Conservation (phyloP, 2,113 vertebrate genomes). For the Colossoma macropomum region DNA sequence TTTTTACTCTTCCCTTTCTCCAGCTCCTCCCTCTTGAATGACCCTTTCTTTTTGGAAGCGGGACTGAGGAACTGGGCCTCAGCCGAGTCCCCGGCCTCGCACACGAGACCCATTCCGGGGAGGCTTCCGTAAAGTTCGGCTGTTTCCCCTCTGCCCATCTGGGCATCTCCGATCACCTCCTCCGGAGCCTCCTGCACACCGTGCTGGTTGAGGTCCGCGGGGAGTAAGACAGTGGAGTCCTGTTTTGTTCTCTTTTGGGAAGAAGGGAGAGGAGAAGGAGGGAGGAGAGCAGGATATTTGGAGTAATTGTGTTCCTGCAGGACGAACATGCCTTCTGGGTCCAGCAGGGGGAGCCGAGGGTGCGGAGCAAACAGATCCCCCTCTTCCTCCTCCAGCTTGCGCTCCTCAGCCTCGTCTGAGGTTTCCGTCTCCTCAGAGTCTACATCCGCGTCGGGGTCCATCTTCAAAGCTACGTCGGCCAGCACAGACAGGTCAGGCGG, state of each 20-base stretch:
- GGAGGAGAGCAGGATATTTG: conserved; percentile 68
- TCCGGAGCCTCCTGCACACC: conserved; percentile 80
- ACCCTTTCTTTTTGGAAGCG: conserved; percentile 70
- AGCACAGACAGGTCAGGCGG: conserved; percentile 81
- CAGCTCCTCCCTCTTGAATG: conserved; percentile 57
- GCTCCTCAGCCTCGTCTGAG: conserved; percentile 83
- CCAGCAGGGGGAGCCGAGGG: conserved; percentile 57
- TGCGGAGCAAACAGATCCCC: conserved; percentile 59
- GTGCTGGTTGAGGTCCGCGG: conserved; percentile 74
- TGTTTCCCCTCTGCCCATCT: conserved; percentile 58
- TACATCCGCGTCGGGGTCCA: conserved; percentile 78
- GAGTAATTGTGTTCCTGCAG: conserved; percentile 90
- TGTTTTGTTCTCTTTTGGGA: conserved; percentile 66
- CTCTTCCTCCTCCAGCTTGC: conserved; percentile 70
- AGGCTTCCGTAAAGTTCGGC: conserved; percentile 61
- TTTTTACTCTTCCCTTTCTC: conserved; percentile 70
- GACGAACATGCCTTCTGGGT: conserved; percentile 71
- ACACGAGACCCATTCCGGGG: conserved; percentile 56
- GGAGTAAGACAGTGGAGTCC: conserved; percentile 71
- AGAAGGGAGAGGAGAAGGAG: conserved; percentile 16
- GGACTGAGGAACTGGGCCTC: conserved; percentile 35
- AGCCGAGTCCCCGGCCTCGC: conserved; percentile 59
- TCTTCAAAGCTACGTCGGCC: conserved; percentile 83
- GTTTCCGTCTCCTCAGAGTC: conserved; percentile 86
- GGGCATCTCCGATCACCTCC: conserved; percentile 79